A percentile compares a stretch with the other conserved stretches of the same genome.
Conservation (phyloP, 2,113 vertebrate genomes). For the Micromys minutus region DNA sequence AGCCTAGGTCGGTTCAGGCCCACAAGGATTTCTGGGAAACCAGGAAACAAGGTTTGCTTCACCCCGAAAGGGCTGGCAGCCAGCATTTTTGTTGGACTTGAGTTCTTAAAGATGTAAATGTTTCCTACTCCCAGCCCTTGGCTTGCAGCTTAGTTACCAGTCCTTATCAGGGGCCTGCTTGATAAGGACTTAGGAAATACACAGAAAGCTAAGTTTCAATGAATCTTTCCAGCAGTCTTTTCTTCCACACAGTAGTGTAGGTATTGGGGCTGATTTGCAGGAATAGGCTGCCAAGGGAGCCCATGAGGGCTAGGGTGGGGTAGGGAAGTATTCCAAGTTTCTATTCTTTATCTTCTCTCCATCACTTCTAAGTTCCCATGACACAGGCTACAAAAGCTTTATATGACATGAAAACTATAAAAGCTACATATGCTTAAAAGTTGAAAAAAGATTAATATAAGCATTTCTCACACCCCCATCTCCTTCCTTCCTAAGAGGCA, state of each 20-base stretch:
- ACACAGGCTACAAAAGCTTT: not conserved
- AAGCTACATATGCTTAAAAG: not conserved
- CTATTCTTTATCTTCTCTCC: not conserved
- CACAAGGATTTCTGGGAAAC: conserved; percentile 60
- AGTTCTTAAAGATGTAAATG: conserved; percentile 53
- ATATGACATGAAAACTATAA: not conserved
- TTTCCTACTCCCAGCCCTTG: conserved; percentile 56
- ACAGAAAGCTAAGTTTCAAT: not conserved
- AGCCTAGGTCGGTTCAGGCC: not conserved
- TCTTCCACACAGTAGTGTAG: conserved; percentile 26
- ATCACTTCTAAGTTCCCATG: not conserved
- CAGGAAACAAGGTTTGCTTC: conserved; percentile 51
- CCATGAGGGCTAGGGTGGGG: not conserved
- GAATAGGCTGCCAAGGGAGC: not conserved
- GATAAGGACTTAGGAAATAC: conserved; percentile 60
- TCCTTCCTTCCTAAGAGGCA: not conserved
- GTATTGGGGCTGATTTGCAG: conserved; percentile 3
- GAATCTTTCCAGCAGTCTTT: conserved; percentile 20
- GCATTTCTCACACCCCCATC: not conserved
- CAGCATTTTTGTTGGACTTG: conserved; percentile 56
- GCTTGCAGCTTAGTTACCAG: not conserved
- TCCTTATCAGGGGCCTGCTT: conserved; percentile 34
- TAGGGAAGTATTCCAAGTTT: not conserved
- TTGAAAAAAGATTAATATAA: not conserved
- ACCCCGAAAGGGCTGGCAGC: conserved; percentile 1